These are phyloP conservation scores for Athripsodes cinereus DNA, from an alignment of 2,888 invertebrate species.

Conservation along the genomic window DNA sequence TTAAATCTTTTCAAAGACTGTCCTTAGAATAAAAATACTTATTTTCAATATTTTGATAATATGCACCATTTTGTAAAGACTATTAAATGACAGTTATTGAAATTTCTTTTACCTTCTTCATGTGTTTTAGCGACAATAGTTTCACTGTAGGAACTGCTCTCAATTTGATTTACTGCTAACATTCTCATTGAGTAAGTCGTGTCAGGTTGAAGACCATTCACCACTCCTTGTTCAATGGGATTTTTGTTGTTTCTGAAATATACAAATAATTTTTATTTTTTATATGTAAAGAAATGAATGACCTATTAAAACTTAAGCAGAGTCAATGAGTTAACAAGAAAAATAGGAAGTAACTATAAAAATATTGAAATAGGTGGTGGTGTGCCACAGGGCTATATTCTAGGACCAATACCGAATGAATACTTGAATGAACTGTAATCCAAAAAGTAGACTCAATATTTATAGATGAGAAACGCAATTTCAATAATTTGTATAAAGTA, in stretches of 20 bases:
- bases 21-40: not conserved
- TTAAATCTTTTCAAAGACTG: too few species aligned
- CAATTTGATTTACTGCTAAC: slow-evolving; percentile 67
- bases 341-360: too few species aligned
- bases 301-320: too few species aligned
- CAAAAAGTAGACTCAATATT: too few species aligned
- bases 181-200: slow-evolving; percentile 65
- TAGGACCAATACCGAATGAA: too few species aligned
- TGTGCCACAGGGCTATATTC: too few species aligned
- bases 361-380: too few species aligned
- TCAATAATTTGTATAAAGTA: too few species aligned
- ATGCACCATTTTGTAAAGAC: not conserved
- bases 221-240: slow-evolving; percentile 24
- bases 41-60: not conserved
- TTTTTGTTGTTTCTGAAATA: slow-evolving; percentile 17
- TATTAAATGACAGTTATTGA: not conserved
- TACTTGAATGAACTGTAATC: too few species aligned
- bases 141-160: slow-evolving; percentile 61
- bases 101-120: slow-evolving; percentile 53
- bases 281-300: too few species aligned
- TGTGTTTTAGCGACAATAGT: slow-evolving; percentile 59
- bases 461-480: too few species aligned
- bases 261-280: not conserved
- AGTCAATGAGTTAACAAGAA: too few species aligned
- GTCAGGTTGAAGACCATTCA: slow-evolving; percentile 54